phyloP scores from a whole-genome alignment of 1,140 invertebrate species.

The Zaprionus inermis region DNA sequence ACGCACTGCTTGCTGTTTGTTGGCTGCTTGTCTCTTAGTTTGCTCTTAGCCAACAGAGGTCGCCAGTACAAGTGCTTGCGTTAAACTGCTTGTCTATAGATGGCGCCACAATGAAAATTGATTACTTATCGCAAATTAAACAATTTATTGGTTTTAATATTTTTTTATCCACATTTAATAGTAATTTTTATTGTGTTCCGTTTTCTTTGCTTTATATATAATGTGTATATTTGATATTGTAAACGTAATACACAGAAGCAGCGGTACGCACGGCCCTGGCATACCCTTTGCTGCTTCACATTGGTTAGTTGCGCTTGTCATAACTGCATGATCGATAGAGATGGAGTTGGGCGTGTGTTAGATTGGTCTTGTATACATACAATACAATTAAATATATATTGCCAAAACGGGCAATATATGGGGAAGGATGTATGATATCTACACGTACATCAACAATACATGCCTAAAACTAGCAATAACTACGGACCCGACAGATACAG shows the following conservation, averaged over 20 bases:
- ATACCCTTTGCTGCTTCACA: slow-evolving; percentile 39
- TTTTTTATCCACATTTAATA: slow-evolving; percentile 41
- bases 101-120: not conserved
- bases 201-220: slow-evolving; percentile 27
- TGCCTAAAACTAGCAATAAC: slow-evolving; percentile 39
- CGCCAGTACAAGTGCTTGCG: not conserved
- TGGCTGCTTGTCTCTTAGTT: accelerated
- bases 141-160: not conserved
- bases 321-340: not conserved
- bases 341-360: slow-evolving; percentile 14
- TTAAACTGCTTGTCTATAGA: not conserved
- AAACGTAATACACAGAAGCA: slow-evolving; percentile 16
- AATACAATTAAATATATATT: slow-evolving; percentile 51
- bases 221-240: slow-evolving; percentile 49
- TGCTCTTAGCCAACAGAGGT: not conserved
- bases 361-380: slow-evolving; percentile 18
- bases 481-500: slow-evolving; percentile 19
- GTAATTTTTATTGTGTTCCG: slow-evolving; percentile 43
- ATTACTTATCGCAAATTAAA: not conserved
- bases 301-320: slow-evolving; percentile 57
- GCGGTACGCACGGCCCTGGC: not conserved
- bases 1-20: not conserved
- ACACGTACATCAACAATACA: slow-evolving; percentile 3
- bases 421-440: too few species aligned
- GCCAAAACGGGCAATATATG: slow-evolving; percentile 55